These are phyloP conservation scores for Vulpes ferrilata DNA, from an alignment of 2,113 vertebrate genomes.

Conservation along the genomic window DNA sequence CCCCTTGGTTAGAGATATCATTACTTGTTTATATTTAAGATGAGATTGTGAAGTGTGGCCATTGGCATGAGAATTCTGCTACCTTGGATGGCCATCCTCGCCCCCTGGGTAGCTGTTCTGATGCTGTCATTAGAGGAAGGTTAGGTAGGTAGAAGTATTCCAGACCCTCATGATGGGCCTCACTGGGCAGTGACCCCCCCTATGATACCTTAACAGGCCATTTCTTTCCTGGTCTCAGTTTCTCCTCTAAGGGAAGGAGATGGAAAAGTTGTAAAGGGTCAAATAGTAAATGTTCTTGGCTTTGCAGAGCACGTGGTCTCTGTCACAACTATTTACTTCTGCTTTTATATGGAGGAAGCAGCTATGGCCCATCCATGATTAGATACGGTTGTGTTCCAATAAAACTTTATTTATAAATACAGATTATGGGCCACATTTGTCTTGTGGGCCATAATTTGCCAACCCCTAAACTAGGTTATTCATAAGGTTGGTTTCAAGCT, in stretches of 20 bases:
- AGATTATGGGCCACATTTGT: not conserved
- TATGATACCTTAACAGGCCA: not conserved
- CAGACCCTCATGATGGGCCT: not conserved
- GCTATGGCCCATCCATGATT: not conserved
- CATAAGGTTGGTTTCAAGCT: constrained; percentile 11
- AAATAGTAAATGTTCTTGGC: not conserved
- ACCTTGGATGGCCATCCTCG: not conserved
- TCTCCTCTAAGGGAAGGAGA: not conserved
- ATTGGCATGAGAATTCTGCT: not conserved
- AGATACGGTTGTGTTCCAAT: constrained; percentile 29
- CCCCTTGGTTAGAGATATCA: not conserved
- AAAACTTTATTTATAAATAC: constrained; percentile 65
- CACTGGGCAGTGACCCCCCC: not conserved
- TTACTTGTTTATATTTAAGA: constrained; percentile 24
- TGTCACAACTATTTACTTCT: not conserved
- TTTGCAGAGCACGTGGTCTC: not conserved
- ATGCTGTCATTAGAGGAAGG: not conserved
- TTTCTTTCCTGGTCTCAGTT: not conserved
- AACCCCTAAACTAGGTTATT: not conserved
- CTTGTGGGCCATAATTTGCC: not conserved
- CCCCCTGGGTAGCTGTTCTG: not conserved
- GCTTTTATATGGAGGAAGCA: not conserved
- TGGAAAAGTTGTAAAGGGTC: not conserved
- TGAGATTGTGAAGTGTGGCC: not conserved
- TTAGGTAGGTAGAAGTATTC: not conserved